These are phyloP conservation scores for Drosophila paulistorum DNA, from an alignment of 1,140 invertebrate genomes.

Conservation along the genomic window DNA sequence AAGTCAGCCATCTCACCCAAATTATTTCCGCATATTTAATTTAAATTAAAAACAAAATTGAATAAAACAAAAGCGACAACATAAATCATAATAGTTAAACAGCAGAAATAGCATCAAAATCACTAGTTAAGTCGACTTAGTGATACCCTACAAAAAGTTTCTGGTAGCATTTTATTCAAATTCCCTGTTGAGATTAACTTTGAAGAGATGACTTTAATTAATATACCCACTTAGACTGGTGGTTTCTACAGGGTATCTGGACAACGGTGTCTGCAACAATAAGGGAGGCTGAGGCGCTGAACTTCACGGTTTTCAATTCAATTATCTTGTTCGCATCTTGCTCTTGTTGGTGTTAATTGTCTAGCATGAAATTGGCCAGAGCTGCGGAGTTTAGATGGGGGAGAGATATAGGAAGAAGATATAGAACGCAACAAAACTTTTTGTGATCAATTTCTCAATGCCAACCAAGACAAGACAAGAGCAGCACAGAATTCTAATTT, in stretches of 20 bases:
- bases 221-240: neutral
- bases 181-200: neutral
- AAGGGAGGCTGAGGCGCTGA: constrained; percentile 6
- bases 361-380: constrained; percentile 54
- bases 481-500: too few species aligned
- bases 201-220: neutral
- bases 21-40: constrained; percentile 58
- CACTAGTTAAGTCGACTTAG: neutral
- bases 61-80: constrained; percentile 44
- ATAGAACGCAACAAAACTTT: constrained; percentile 14
- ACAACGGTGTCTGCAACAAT: neutral
- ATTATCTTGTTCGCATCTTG: constrained; percentile 39
- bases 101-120: neutral
- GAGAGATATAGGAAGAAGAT: neutral
- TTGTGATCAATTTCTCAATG: constrained; percentile 56
- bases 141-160: neutral
- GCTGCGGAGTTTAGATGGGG: neutral
- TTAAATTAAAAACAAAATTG: constrained; percentile 15
- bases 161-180: too few species aligned
- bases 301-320: constrained; percentile 60
- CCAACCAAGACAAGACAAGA: constrained; percentile 9
- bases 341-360: constrained; percentile 29
- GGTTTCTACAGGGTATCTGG: neutral
- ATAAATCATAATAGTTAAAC: constrained; percentile 18
- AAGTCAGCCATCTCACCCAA: constrained; percentile 27